Evolutionary conservation across 2,888 invertebrate species (phyloP), one percentile per base, ranked within the genome.

Genomic region (Cosmopolites sordidus): DNA sequence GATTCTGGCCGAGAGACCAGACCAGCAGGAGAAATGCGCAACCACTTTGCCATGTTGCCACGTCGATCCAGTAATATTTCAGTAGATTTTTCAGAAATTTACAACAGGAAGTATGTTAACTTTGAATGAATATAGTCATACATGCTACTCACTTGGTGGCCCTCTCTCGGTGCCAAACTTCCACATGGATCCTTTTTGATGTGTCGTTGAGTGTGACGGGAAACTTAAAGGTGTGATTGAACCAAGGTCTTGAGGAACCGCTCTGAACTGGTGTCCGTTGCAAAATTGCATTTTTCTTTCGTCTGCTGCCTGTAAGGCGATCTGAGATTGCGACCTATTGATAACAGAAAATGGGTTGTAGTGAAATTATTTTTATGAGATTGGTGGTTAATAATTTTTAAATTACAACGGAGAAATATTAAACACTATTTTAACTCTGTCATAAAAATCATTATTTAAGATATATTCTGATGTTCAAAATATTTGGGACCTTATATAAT

Each of bases 101-200:
- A 22, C 8, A 22, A 22, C 3, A 22, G 4, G 22, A 5, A 3
- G 8, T 22, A 8, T 22, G 3, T 8, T 22, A 8, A 5, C 22
- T 22, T 3, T 8, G 22, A 22, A n/a, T n/a, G n/a, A n/a, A n/a
- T n/a, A n/a, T n/a, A n/a, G n/a, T 33, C 33, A 33, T 56, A 55
- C 51, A 40, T 55, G 18, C 17, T 73, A 73, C 78, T 80, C 78
- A 92, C 92, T 89, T 86, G 71, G 84, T 83, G 62, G 83, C 83
- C 63, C 89, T 83, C 74, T 91, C 89, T 61, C 92, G 78, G 71
- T 91, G 91, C 92, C 92, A 92, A 41, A 90, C 89, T 40, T 91
- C 89, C 63, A 92, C 78, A 51, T 68, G 66, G 16, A 58, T 54
- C 40, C 89, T 77, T 70, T 82, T 78, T 65, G 83, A 80, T 18